Base-by-base conservation (phyloP, 2,888 invertebrate species). In the Agrilus biguttatus region DNA sequence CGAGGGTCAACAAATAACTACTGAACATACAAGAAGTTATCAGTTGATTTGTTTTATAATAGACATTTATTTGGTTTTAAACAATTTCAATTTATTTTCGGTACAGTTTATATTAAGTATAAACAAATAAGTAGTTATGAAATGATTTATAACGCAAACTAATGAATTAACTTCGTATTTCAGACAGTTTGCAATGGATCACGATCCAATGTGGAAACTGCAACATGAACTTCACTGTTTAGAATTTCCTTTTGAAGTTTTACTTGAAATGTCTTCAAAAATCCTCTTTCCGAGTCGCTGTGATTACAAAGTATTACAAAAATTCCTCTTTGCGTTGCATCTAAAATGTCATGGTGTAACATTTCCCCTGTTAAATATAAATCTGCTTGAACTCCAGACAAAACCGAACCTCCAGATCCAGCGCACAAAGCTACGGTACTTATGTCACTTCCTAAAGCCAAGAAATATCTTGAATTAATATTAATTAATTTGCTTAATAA, bases 241-340 rank as follows among this genome's bases (percentile, higher is more conserved):
- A 66, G 45, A 10, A 59, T 47, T 14, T 57, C 52, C 34, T 47
- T 46, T 21, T 58, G 49, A 35, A 70, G 53, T 13, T 51, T 54
- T 8, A 59, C 51, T 33, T 69, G 66, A 46, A 91, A 83, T 8
- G 64, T 64, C 35, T 66, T 68, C 5, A 95, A 69, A 61, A 80
- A 96, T 5, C 93, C 92, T 47, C 95, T 73, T 65, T 96, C 96
- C 0, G 92, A 89, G 67, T 93, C 90, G 34, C 87, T 89, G 65
- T 96, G 95, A 63, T 93, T 92, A 49, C 88, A 88, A 14, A 95
- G 69, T 55, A 95, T 82, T 1, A 95, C 91, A 44, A 79, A 77
- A 13, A 75, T 75, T 23, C 84, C 83, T 42, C 73, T 77, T 54
- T 90, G 88, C 19, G 80, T 74, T 1, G 88, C 90, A 57, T 95